Conservation (phyloP, 2,888 invertebrate species). For the Drosophila borborema region DNA sequence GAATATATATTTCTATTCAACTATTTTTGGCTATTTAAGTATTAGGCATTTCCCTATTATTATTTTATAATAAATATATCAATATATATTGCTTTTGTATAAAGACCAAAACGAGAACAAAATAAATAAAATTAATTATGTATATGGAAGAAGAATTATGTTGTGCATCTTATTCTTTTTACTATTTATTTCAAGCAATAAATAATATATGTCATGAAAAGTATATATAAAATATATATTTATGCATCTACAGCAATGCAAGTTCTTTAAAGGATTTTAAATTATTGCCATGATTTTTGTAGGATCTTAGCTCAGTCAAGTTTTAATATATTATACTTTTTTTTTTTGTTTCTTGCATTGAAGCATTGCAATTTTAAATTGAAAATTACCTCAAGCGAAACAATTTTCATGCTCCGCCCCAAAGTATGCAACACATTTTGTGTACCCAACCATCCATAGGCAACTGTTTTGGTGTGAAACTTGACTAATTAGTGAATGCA, state of each 20-base stretch:
- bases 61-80: conserved; percentile 15
- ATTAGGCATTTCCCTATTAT: conserved; percentile 24
- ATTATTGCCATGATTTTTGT: too few relatives aligned
- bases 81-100: conserved; percentile 48
- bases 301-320: too few relatives aligned
- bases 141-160: conserved; percentile 24
- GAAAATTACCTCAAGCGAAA: not conserved
- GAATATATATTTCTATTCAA: conserved; percentile 5
- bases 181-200: not conserved
- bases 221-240: too few relatives aligned
- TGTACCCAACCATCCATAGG: rapidly evolving
- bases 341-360: not conserved
- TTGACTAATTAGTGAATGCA: conserved; percentile 25
- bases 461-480: conserved; percentile 27
- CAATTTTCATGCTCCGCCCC: not conserved
- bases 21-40: conserved; percentile 30
- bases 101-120: conserved; percentile 63
- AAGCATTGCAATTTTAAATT: not conserved
- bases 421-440: conserved; percentile 32
- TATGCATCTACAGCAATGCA: too few relatives aligned
- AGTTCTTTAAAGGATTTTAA: too few relatives aligned
- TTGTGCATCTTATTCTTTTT: not conserved
- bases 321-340: too few relatives aligned
- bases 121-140: conserved; percentile 69
- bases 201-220: too few relatives aligned